phyloP scores from a whole-genome alignment of 2,888 invertebrate species.

The Brachyptera risi region DNA sequence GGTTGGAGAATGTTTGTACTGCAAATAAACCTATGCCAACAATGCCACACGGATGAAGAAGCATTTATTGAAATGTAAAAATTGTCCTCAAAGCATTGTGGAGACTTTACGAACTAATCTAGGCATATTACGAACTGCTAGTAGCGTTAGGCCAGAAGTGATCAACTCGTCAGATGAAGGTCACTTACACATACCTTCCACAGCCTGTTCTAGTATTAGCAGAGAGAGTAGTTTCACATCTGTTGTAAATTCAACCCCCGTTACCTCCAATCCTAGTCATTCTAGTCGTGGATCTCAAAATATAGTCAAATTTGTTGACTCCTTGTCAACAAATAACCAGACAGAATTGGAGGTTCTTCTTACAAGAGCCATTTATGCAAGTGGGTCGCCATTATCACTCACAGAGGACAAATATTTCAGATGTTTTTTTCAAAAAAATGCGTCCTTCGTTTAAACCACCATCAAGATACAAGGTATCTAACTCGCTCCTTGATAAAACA shows the following conservation, averaged over 20 bases:
- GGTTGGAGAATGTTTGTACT: too few species aligned
- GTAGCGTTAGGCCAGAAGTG: background rate
- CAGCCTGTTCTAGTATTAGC: background rate
- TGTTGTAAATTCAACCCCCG: background rate
- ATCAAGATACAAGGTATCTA: background rate
- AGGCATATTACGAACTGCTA: background rate
- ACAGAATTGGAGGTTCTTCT: background rate
- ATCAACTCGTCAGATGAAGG: background rate
- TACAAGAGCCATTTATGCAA: background rate
- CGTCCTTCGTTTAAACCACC: background rate
- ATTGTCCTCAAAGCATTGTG: background rate
- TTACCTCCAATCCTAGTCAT: too few species aligned
- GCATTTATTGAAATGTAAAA: background rate
- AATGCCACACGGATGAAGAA: background rate
- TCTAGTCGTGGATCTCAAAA: background rate
- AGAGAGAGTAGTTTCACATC: background rate
- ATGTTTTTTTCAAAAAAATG: background rate
- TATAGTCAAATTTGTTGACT: background rate
- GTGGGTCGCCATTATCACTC: background rate
- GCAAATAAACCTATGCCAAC: background rate
- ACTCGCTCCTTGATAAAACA: background rate
- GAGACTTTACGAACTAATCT: background rate
- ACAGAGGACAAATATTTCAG: background rate
- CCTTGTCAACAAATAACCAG: background rate
- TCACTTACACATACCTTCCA: background rate